Base-by-base conservation (phyloP, 1,140 invertebrate species). In the Magallana angulata region DNA sequence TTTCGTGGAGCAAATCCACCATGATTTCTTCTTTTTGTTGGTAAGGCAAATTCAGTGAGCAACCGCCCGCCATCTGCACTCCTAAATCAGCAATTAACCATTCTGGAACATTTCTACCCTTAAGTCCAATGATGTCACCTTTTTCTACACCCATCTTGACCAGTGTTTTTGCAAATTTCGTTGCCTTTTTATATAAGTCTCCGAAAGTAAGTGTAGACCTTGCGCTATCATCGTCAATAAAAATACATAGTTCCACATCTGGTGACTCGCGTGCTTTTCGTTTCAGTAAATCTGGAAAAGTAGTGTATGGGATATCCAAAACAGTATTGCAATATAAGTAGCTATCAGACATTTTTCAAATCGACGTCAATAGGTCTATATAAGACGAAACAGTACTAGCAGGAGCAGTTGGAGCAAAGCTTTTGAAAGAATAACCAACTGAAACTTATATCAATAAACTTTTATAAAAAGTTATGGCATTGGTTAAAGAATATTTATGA, bases 41-140 rank as follows among this genome's bases (percentile, higher is more conserved):
- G 56, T 71, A 85, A 18, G 76, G 60, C 12, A 85, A 85, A 85
- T 85, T 56, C 56, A 85, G 58, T 24, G 84, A 68, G 14, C 68
- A 71, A 11, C n/a, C 24, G 18, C 81, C 81, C 9, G 11, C 16
- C 81, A 82, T 82, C 59, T 82, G 81, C 18, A n/a, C 16, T 57
- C 81, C 81, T 18, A 82, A 82, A 2, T 12, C 59, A 16, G 56
- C 16, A 57, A 82, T 58, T 11, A 82, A 7, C 81, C 81, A 82
- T 82, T 82, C 81, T 58, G 81, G 36, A 57, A 9, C 7, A 48
- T 82, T 82, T 16, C 5, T n/a, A 16, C 11, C 18, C 9, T 16
- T 16, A 2, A 82, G n/a, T 8, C 56, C 81, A 57, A 82, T 82
- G 12, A n/a, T 48, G 8, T 57, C 48, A 58, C 48, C 48, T 36